Evolutionary conservation across 1,140 invertebrate genomes (phyloP), one percentile per base, ranked within the genome.

Genomic region (Lerema accius): DNA sequence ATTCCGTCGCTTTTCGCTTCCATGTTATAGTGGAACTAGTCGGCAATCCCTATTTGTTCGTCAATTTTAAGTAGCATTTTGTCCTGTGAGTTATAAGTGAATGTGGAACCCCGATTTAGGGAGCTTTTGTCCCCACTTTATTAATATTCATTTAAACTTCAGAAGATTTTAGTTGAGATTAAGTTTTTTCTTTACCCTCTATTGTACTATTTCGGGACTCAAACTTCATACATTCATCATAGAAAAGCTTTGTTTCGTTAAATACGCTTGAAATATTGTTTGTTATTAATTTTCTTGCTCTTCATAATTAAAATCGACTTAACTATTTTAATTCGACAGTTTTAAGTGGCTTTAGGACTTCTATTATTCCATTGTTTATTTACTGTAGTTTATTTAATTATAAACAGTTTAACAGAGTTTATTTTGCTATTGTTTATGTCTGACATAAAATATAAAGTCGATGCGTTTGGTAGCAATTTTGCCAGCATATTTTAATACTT

Each of bases 121-220:
- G 76, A 69, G 67, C 71, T 59, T 75, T 80, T 79, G 76, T 82
- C 78, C 79, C 80, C 77, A 83, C 71, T 67, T 51, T 73, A 83
- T 80, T 84, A 83, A 82, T 84, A 82, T 84, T 80, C 78, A 76
- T 80, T 82, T 80, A 73, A 60, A 75, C 58, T 72, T 73, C 50
- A 66, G 60, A 75, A 76, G 76, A 75, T 83, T 75, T 76, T 75
- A 73, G 71, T 73, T 63, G 67, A 77, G 74, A 83, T 82, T 81
- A 82, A 77, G 68, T 74, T 69, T 73, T 73, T 74, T 65, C 53
- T 49, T 42, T 35, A 39, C 59, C 19, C 53, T 39, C 71, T 58
- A 78, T 82, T 82, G 76, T 83, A 58, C 76, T 84, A 84, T 84
- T 86, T 78, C 46, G 73, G 69, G 65, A 58, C 66, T 75, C 45